Percentiles rank a stretch among this genome's conserved stretches.
Conservation (phyloP, 1,140 invertebrate genomes). For the Triops cancriformis region DNA sequence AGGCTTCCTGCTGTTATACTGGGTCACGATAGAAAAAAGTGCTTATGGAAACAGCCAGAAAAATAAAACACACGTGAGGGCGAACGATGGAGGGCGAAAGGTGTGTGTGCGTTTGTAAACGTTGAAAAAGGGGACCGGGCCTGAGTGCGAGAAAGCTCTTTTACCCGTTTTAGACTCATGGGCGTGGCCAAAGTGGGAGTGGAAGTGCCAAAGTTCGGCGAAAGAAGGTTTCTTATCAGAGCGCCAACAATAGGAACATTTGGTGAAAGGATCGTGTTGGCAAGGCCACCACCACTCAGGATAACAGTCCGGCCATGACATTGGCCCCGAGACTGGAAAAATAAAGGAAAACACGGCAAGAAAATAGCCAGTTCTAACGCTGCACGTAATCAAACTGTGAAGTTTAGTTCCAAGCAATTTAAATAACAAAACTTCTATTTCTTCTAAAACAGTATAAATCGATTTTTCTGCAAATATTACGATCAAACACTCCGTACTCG, state of each 20-base stretch:
- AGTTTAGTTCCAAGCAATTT: too few relatives aligned
- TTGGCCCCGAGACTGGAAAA: neutral
- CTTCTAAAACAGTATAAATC: too few relatives aligned
- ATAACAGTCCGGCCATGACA: slow-evolving; percentile 29
- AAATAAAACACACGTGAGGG: neutral
- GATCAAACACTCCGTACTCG: too few relatives aligned
- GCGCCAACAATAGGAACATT: slow-evolving; percentile 34
- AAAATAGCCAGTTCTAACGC: too few relatives aligned
- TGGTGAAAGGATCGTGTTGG: slow-evolving; percentile 32
- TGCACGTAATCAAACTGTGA: too few relatives aligned
- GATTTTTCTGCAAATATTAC: too few relatives aligned
- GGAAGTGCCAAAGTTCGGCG: slow-evolving; percentile 32
- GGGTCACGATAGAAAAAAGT: neutral
- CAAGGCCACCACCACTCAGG: slow-evolving; percentile 37
- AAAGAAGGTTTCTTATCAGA: slow-evolving; percentile 33
- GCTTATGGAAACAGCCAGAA: neutral
- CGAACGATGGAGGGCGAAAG: too few relatives aligned
- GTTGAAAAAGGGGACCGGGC: neutral
- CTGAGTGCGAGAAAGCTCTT: slow-evolving; percentile 14
- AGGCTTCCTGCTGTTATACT: neutral
- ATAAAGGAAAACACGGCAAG: neutral
- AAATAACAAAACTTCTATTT: too few relatives aligned
- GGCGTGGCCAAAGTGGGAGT: slow-evolving; percentile 29
- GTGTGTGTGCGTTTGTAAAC: neutral
- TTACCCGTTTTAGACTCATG: slow-evolving; percentile 17